Evolutionary conservation across 2,113 vertebrate species (phyloP).

Genomic region (Theristicus caerulescens): DNA sequence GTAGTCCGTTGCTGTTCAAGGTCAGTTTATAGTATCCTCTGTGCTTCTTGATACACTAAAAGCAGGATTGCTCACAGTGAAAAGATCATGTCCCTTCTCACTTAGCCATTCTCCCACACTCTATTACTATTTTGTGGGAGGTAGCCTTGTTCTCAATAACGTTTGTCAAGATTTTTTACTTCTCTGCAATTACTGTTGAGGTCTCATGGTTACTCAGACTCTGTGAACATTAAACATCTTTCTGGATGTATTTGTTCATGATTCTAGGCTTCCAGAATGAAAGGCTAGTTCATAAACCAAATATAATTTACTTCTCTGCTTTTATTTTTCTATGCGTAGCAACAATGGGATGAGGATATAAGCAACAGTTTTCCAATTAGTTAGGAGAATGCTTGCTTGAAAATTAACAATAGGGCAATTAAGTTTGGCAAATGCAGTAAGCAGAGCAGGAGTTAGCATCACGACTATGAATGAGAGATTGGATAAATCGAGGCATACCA

Average conservation of each 20-base stretch:
- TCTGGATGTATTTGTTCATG: neutral
- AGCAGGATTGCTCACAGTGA: too few relatives aligned
- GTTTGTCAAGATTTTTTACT: neutral
- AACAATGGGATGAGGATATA: neutral
- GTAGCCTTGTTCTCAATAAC: neutral
- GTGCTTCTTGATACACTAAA: too few relatives aligned
- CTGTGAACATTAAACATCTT: neutral
- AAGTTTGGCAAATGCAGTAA: neutral
- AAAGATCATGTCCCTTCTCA: too few relatives aligned
- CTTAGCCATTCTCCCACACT: too few relatives aligned
- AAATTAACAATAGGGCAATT: neutral
- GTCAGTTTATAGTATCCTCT: too few relatives aligned
- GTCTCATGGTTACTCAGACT: neutral
- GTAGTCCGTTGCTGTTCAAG: too few relatives aligned
- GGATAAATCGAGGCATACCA: fast-evolving
- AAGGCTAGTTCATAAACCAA: neutral
- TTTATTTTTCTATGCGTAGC: neutral
- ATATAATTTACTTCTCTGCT: neutral
- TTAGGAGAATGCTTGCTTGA: neutral
- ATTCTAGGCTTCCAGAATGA: neutral
- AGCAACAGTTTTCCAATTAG: neutral
- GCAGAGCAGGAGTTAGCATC: neutral
- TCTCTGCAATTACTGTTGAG: neutral
- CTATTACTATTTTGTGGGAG: neutral
- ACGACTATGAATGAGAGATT: neutral